A percentile compares a stretch with the other conserved stretches of the same genome.
Conservation (phyloP, 92 coral and sea anemone genomes). For the Micromussa lordhowensis region DNA sequence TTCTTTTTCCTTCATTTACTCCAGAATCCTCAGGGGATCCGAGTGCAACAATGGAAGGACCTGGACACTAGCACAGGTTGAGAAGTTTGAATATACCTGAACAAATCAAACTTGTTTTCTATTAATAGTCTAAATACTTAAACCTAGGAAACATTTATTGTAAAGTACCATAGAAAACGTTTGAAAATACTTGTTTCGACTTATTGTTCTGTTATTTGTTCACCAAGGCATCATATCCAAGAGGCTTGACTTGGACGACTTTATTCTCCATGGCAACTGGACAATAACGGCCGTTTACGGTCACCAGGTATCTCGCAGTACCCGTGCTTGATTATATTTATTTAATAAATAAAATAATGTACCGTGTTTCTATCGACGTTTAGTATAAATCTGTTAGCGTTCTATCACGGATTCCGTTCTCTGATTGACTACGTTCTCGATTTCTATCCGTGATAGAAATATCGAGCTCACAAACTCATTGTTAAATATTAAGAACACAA, state of each 20-base stretch:
- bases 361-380: too few relatives aligned
- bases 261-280: slow-evolving; percentile 87
- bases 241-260: slow-evolving; percentile 66
- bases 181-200: background rate
- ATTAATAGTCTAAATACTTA: too few relatives aligned
- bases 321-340: background rate
- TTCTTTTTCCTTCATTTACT: background rate
- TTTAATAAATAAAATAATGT: too few relatives aligned
- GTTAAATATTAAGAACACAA: too few relatives aligned
- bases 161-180: too few relatives aligned
- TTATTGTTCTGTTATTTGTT: background rate
- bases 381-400: too few relatives aligned
- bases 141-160: too few relatives aligned
- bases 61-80: slow-evolving; percentile 79
- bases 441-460: too few relatives aligned
- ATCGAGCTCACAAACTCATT: too few relatives aligned
- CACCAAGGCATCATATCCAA: slow-evolving; percentile 80
- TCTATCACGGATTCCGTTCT: too few relatives aligned
- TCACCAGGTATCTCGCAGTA: slow-evolving; percentile 65
- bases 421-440: too few relatives aligned
- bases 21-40: slow-evolving; percentile 92
- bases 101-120: background rate
- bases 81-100: background rate
- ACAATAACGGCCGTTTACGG: slow-evolving; percentile 88
- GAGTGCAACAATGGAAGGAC: slow-evolving; percentile 89